These are phyloP conservation scores for Pollenia amentaria DNA, from an alignment of 2,888 invertebrate species.

Conservation along the genomic window DNA sequence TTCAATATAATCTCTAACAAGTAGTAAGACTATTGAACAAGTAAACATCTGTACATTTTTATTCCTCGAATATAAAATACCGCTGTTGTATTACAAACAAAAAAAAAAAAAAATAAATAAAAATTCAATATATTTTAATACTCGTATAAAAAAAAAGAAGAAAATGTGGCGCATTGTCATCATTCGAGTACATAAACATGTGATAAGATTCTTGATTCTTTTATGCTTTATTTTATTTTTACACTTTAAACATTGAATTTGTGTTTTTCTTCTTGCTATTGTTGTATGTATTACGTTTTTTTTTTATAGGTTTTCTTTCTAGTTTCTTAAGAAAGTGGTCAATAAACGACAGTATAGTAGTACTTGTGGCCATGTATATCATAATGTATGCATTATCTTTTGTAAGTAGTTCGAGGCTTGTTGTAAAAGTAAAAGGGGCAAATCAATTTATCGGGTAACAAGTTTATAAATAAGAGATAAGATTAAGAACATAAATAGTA, in stretches of 20 bases:
- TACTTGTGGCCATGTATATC: slow-evolving; percentile 6
- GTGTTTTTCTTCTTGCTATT: not conserved
- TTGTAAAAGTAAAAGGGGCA: not conserved
- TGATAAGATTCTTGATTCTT: slow-evolving; percentile 54
- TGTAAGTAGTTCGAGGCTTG: slow-evolving; percentile 33
- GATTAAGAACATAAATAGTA: no score
- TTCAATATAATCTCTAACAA: slow-evolving; percentile 8
- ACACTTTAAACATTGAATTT: slow-evolving; percentile 29
- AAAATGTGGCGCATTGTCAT: slow-evolving; percentile 64
- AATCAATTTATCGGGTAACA: no score
- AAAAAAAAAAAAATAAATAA: slow-evolving; percentile 36
- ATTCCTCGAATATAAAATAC: slow-evolving; percentile 28
- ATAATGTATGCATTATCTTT: slow-evolving; percentile 23
- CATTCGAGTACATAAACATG: slow-evolving; percentile 41
- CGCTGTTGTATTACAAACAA: not conserved
- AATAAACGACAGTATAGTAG: slow-evolving; percentile 2
- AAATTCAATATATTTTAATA: slow-evolving; percentile 28
- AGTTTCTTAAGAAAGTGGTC: slow-evolving; percentile 29
- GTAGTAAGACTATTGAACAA: not conserved
- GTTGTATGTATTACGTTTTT: slow-evolving; percentile 10
- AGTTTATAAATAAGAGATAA: no score
- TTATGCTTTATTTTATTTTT: slow-evolving; percentile 12
- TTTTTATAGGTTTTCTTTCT: not conserved
- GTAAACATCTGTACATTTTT: not conserved
- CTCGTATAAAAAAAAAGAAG: slow-evolving; percentile 7